phyloP scores from a whole-genome alignment of 2,888 invertebrate species.

The Drosophila kuntzei region DNA sequence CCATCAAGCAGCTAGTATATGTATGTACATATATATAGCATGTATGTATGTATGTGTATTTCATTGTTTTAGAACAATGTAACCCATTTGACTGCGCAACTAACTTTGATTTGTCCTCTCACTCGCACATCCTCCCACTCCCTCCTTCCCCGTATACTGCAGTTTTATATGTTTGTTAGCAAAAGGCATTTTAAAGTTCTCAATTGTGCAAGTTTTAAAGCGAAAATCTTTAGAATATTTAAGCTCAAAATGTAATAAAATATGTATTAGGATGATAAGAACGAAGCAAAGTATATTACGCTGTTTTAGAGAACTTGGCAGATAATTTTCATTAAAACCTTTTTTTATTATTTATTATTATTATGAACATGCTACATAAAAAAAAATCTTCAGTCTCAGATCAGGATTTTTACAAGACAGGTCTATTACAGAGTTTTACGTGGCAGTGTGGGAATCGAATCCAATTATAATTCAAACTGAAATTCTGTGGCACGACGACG shows the following conservation, averaged over 20 bases:
- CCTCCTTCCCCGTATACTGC: conserved; percentile 5
- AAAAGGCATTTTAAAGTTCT: conserved; percentile 24
- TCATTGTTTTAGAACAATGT: conserved; percentile 79
- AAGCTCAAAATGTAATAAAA: not conserved
- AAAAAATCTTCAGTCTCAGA: no score
- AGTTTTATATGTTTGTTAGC: conserved; percentile 18
- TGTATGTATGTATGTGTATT: conserved; percentile 42
- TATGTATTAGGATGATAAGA: no score
- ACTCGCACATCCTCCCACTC: conserved; percentile 33
- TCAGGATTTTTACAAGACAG: no score
- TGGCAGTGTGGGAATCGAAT: no score
- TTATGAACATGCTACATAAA: no score
- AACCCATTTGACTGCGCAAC: conserved; percentile 65
- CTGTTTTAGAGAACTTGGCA: no score
- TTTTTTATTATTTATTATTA: no score
- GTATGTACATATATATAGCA: conserved; percentile 8
- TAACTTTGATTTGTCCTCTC: conserved; percentile 74
- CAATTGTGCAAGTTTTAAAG: conserved; percentile 1
- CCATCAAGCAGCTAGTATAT: not conserved
- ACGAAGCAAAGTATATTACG: no score
- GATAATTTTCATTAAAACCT: no score
- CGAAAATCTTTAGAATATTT: conserved; percentile 8
- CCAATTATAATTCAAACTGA: no score
- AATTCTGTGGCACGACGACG: no score
- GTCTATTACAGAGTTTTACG: no score